Evolutionary conservation across 2,113 vertebrate species (phyloP).

Genomic region (Lutjanus erythropterus): DNA sequence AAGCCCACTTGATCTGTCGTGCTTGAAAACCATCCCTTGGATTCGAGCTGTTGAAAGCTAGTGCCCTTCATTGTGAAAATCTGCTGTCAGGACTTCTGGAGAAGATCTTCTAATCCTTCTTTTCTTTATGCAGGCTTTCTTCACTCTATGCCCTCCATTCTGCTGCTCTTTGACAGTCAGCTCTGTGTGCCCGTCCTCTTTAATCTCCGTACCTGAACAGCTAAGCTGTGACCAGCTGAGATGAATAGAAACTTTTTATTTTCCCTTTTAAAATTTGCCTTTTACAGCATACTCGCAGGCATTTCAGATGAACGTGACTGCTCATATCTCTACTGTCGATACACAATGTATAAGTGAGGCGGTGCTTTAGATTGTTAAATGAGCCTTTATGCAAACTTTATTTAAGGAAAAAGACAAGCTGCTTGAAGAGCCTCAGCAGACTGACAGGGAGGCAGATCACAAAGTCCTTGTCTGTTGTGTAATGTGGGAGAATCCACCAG

Average conservation of each 20-base stretch:
- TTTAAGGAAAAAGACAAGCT: background rate
- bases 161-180: constrained; percentile 21
- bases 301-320: background rate
- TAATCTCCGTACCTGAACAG: constrained; percentile 48
- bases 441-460: constrained; percentile 7
- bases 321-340: background rate
- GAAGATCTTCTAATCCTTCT: constrained; percentile 64
- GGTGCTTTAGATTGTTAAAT: constrained; percentile 9
- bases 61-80: constrained; percentile 47
- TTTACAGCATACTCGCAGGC: background rate
- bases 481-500: constrained; percentile 47
- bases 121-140: constrained; percentile 55
- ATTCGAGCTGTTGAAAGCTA: constrained; percentile 31
- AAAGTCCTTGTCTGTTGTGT: constrained; percentile 38
- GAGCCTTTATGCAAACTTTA: constrained; percentile 15
- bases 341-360: background rate
- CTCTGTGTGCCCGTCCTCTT: constrained; percentile 38
- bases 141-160: constrained; percentile 26
- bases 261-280: background rate
- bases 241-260: constrained; percentile 33
- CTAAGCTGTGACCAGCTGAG: constrained; percentile 37
- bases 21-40: constrained; percentile 15
- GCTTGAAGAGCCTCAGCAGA: constrained; percentile 13
- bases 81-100: constrained; percentile 65
- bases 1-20: constrained; percentile 24